Evolutionary conservation across 2,888 invertebrate genomes (phyloP).

Genomic region (Leucoma salicis): DNA sequence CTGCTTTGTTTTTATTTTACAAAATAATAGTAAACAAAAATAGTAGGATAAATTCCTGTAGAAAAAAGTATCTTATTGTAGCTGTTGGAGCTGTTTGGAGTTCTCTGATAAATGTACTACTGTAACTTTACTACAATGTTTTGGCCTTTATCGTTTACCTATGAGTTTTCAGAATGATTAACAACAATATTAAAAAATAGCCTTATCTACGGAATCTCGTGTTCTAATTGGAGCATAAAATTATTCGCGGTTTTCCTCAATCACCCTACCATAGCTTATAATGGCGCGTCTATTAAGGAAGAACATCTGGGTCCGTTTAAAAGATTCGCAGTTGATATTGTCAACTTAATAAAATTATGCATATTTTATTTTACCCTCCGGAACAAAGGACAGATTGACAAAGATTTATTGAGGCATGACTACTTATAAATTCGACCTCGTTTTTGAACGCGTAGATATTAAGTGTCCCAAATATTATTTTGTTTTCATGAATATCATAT

Average conservation of each 20-base stretch:
- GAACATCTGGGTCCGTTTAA: conserved; percentile 31
- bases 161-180: no score
- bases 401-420: conserved; percentile 26
- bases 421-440: conserved; percentile 17
- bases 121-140: no score
- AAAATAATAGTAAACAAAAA: no score
- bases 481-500: conserved; percentile 11
- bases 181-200: no score
- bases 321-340: conserved; percentile 4
- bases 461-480: conserved; percentile 23
- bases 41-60: no score
- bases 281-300: conserved; percentile 13
- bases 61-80: no score
- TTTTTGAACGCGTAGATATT: conserved; percentile 11
- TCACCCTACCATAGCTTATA: conserved; percentile 11
- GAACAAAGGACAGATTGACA: conserved; percentile 29
- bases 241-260: neutral
- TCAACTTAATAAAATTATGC: conserved; percentile 43
- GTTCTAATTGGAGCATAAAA: no score
- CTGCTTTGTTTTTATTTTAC: no score
- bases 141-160: no score
- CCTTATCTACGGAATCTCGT: no score
- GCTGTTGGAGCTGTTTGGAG: no score
- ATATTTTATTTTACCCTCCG: conserved; percentile 44
- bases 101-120: no score